Evolutionary conservation across 2,113 vertebrate species (phyloP).

Genomic region (Dryoscopus gambensis): DNA sequence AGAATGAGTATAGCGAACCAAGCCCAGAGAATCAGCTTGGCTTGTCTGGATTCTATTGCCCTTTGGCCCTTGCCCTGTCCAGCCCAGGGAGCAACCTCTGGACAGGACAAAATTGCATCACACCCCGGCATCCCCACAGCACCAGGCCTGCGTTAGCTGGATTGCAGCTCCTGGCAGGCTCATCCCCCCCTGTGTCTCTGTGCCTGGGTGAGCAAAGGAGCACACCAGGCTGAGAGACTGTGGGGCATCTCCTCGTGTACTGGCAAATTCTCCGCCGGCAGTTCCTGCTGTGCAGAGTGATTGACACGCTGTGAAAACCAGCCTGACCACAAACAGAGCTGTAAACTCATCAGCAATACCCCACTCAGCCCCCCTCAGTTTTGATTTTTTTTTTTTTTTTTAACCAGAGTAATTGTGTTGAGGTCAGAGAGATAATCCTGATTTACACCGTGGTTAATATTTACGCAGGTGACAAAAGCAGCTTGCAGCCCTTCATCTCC

Average conservation of each 20-base stretch:
- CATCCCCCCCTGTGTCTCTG: neutral
- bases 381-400: neutral
- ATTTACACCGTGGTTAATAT: neutral
- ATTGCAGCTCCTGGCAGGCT: neutral
- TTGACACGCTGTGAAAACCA: fast-evolving
- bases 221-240: fast-evolving
- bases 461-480: neutral
- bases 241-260: fast-evolving
- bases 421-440: neutral
- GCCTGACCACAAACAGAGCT: neutral
- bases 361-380: fast-evolving
- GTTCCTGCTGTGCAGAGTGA: neutral
- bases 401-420: neutral
- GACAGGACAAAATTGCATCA: neutral
- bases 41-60: neutral
- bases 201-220: neutral
- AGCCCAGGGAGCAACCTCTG: neutral
- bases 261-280: neutral
- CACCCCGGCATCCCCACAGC: fast-evolving
- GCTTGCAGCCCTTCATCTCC: neutral
- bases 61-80: neutral
- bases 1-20: fast-evolving
- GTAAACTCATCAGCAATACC: neutral
- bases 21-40: fast-evolving
- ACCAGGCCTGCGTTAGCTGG: fast-evolving